A percentile compares a stretch with the other conserved stretches of the same genome.
phyloP scores from a whole-genome alignment of 2,888 invertebrate species.

The Caenorhabditis sp. region DNA sequence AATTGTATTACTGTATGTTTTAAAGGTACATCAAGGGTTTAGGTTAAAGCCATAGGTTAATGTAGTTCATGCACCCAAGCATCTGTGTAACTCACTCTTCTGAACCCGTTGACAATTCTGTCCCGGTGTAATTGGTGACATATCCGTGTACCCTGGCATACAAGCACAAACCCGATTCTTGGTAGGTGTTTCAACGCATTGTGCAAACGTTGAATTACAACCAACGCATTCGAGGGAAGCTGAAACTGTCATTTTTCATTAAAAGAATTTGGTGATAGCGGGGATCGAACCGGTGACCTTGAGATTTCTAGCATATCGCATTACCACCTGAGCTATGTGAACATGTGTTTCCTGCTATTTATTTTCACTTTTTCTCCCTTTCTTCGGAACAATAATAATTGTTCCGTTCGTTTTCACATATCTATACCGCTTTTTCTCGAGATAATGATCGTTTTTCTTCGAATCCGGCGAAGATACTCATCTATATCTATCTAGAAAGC shows the following conservation, averaged over 20 bases:
- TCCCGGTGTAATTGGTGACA: conserved; percentile 14
- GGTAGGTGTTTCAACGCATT: conserved; percentile 31
- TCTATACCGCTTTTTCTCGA: neutral
- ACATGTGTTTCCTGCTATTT: too few relatives aligned
- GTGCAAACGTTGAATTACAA: conserved; percentile 20
- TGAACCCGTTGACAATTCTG: conserved; percentile 5
- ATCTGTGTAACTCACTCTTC: conserved; percentile 10
- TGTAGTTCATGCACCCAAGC: too few relatives aligned
- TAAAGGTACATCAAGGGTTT: too few relatives aligned
- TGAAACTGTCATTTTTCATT: too few relatives aligned
- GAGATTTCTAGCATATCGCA: too few relatives aligned
- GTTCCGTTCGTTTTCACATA: neutral
- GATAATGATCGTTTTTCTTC: neutral
- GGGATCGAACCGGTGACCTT: too few relatives aligned
- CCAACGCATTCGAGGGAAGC: conserved; percentile 26
- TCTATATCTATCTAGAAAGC: neutral
- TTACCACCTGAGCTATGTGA: too few relatives aligned
- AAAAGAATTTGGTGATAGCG: too few relatives aligned
- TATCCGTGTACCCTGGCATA: conserved; percentile 22
- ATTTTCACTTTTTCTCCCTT: too few relatives aligned
- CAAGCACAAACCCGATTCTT: conserved; percentile 34
- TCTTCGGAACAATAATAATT: too few relatives aligned
- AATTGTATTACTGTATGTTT: too few relatives aligned
- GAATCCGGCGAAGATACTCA: neutral
- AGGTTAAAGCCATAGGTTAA: too few relatives aligned